These are phyloP conservation scores for Oncorhynchus nerka DNA, from an alignment of 2,113 vertebrate genomes.

Conservation along the genomic window DNA sequence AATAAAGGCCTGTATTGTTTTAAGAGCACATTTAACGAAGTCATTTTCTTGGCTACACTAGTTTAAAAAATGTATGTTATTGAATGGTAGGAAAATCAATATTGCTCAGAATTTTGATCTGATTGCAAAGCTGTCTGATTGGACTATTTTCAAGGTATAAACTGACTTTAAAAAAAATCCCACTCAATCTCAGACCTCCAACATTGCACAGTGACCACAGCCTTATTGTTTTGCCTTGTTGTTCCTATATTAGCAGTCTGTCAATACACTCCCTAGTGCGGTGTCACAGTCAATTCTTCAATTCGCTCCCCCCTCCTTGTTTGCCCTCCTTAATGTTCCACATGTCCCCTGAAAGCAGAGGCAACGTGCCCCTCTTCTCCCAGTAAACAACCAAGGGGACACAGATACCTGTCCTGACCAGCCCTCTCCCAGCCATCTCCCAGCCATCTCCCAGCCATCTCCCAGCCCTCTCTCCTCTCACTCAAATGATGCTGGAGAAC, in stretches of 20 bases:
- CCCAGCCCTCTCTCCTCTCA: neutral
- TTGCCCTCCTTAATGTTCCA: constrained; percentile 1
- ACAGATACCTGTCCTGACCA: no score
- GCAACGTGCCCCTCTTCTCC: neutral
- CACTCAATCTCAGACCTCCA: neutral
- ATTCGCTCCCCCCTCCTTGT: neutral
- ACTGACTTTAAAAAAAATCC: neutral
- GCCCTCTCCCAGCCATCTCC: no score
- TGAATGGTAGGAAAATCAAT: neutral
- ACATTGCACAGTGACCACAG: neutral
- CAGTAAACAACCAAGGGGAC: no score
- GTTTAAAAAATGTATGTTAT: neutral
- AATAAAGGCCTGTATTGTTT: constrained; percentile 4
- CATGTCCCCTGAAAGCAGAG: constrained; percentile 9
- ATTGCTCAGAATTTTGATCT: neutral
- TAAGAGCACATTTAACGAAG: neutral
- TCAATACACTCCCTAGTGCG: neutral
- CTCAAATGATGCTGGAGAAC: constrained; percentile 51
- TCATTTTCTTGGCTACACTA: neutral
- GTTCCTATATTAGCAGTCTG: neutral
- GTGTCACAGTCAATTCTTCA: neutral
- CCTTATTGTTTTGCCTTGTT: neutral
- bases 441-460: no score
- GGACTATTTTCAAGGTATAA: neutral
- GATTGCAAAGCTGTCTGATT: neutral